Evolutionary conservation across 2,113 vertebrate genomes (phyloP), one percentile per base, ranked within the genome.

Genomic region (Origma solitaria): DNA sequence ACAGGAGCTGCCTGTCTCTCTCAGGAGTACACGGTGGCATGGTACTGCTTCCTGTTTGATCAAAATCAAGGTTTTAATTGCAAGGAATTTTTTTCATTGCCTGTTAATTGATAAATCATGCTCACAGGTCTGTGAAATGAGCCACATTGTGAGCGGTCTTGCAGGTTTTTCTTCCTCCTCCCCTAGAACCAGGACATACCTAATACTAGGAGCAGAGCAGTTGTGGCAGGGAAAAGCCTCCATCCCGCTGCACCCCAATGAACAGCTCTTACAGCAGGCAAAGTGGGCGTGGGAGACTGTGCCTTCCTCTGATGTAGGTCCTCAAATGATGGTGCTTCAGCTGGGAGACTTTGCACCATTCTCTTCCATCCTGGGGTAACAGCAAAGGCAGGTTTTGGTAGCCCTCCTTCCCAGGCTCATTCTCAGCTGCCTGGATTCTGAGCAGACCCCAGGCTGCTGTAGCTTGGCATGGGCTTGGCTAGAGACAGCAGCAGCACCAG

Each of bases 61-160:
- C 95, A 98, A 98, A 99, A 99, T 99, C 98, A 98, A 98, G 98
- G 98, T 97, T 98, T 98, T 99, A 99, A 99, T 99, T 99, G 99
- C 98, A 98, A 98, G 97, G 98, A 98, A 86, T 98, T 98, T 99
- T 98, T 98, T 98, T 98, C 98, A 99, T 99, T 99, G 99, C 98
- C 98, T 99, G 98, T 98, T 99, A 99, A 99, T 99, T 99, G 99
- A 99, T 99, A 99, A 98, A 99, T 99, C 98, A 98, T 97, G 94
- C 97, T 97, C 31, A 2, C 88, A 92, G 71, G 90, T 87, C 96
- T 79, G 80, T 96, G 93, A 95, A 97, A 96, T 2, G 66, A 94
- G 94, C 94, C 60, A 66, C 90, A 79, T 82, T 90, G n/a, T 27
- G 71, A 95, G 91, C 45, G 16, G 20, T 79, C 65, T 95, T 80